Evolutionary conservation across 2,888 invertebrate species (phyloP).

Genomic region (Myathropa florea): DNA sequence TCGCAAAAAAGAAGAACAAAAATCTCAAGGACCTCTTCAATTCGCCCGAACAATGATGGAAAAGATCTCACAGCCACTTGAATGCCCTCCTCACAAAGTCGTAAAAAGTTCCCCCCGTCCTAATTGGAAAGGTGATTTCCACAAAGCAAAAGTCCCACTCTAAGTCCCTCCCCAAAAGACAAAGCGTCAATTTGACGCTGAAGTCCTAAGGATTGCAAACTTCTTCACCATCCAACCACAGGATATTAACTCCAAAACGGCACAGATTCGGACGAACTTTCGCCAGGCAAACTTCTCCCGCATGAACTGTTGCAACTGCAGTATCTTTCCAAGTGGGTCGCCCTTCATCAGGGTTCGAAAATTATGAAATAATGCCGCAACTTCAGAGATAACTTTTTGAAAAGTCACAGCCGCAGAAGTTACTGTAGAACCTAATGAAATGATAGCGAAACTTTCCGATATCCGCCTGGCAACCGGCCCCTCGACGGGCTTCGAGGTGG

Average conservation of each 20-base stretch:
- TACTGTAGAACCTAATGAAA: background rate
- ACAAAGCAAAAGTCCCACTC: background rate
- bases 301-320: background rate
- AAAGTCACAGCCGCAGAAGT: constrained; percentile 36
- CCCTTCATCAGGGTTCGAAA: background rate
- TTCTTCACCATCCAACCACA: background rate
- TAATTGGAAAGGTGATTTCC: background rate
- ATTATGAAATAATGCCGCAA: constrained; percentile 38
- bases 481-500: background rate
- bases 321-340: background rate
- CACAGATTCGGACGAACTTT: constrained; percentile 13
- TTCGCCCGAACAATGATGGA: background rate
- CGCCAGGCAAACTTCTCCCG: constrained; percentile 28
- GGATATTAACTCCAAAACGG: background rate
- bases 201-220: background rate
- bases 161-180: background rate
- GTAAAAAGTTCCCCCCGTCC: background rate
- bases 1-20: background rate
- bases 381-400: constrained; percentile 7
- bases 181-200: constrained; percentile 1
- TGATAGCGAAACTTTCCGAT: constrained; percentile 20
- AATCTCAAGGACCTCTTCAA: background rate
- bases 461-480: background rate
- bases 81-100: background rate
- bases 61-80: background rate